Percentiles rank a stretch among this genome's conserved stretches.
Evolutionary conservation across 2,797 vertebrate genomes (phyloP).

Genomic region (Poecilia picta): DNA sequence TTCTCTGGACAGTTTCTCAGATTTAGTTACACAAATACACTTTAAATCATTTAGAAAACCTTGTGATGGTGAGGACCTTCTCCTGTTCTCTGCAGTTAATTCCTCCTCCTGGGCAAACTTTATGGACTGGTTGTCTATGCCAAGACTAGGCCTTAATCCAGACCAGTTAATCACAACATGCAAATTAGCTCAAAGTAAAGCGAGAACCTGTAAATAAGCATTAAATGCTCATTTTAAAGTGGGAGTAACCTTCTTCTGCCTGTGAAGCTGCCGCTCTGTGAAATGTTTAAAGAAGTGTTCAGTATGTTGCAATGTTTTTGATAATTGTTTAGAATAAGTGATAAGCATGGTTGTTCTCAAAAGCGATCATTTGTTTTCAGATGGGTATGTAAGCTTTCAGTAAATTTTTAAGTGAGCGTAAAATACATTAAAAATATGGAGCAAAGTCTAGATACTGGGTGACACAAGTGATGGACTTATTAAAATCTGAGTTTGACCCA

Average conservation of each 20-base stretch:
- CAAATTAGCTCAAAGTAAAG: not conserved
- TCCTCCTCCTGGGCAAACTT: slow-evolving; percentile 1
- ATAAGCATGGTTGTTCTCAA: not conserved
- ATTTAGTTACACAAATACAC: slow-evolving; percentile 1
- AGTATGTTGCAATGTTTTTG: not conserved
- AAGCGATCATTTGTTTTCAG: not conserved
- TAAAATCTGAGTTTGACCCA: not conserved
- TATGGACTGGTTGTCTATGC: not conserved
- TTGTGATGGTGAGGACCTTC: not conserved
- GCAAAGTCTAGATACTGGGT: not conserved
- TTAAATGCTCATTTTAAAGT: not conserved
- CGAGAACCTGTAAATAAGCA: not conserved
- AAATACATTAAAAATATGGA: not conserved
- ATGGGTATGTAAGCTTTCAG: not conserved
- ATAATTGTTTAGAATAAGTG: not conserved
- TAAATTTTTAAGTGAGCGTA: not conserved
- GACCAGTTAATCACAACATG: not conserved
- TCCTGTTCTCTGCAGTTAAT: not conserved
- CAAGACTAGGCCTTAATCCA: not conserved
- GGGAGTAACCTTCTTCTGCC: not conserved
- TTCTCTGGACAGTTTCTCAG: slow-evolving; percentile 11
- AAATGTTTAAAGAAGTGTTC: not conserved
- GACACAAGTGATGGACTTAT: not conserved
- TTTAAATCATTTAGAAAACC: not conserved
- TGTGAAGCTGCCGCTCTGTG: not conserved